These are phyloP conservation scores for Maccullochella peelii DNA, from an alignment of 2,113 vertebrate genomes.

Conservation along the genomic window DNA sequence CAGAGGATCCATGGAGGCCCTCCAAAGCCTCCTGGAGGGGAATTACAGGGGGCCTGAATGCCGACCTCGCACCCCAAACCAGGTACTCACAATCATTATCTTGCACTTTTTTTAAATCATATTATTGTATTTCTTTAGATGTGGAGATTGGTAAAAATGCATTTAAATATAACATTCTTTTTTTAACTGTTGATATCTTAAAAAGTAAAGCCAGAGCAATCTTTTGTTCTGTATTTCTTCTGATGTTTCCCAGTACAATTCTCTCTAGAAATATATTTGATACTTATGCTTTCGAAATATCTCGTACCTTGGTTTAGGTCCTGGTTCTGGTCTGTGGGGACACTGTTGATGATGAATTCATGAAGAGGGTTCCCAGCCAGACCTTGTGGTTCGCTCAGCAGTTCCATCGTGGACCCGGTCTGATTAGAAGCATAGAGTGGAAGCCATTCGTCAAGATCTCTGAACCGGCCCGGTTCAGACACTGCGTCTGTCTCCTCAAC, in stretches of 20 bases:
- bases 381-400: slow-evolving; percentile 44
- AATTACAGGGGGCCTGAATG: slow-evolving; percentile 30
- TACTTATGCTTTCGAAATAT: not conserved
- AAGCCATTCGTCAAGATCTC: slow-evolving; percentile 34
- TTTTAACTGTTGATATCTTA: not conserved
- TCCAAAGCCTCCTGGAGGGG: slow-evolving; percentile 21
- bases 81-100: not conserved
- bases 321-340: slow-evolving; percentile 54
- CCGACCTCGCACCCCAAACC: slow-evolving; percentile 37
- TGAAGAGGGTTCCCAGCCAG: slow-evolving; percentile 43
- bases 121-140: not conserved
- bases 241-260: not conserved
- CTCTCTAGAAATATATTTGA: not conserved
- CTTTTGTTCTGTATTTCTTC: not conserved
- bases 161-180: too few relatives aligned
- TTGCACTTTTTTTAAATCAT: not conserved
- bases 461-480: slow-evolving; percentile 36
- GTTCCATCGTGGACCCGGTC: slow-evolving; percentile 35
- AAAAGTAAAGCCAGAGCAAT: not conserved
- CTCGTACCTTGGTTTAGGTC: not conserved
- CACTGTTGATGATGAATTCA: slow-evolving; percentile 43
- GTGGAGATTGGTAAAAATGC: not conserved
- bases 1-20: not conserved
- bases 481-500: slow-evolving; percentile 45
- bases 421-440: slow-evolving; percentile 46